Evolutionary conservation across 2,797 vertebrate species (phyloP).

Genomic region (Coranthus polyacanthus): DNA sequence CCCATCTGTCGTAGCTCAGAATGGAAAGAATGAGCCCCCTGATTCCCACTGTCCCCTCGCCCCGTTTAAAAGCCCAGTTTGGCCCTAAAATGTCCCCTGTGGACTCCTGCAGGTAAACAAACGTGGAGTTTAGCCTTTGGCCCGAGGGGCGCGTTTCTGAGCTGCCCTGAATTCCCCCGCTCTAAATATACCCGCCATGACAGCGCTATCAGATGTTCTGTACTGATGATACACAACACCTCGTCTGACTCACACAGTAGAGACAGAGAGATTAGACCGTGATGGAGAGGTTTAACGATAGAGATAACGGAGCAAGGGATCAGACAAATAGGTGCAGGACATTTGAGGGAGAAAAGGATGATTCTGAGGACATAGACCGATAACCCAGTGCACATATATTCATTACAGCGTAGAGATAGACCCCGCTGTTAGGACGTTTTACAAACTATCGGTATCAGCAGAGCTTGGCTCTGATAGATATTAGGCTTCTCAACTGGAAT

Average conservation of each 20-base stretch:
- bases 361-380: neutral
- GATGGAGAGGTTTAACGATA: slow-evolving; percentile 18
- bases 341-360: neutral
- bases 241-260: slow-evolving; percentile 35
- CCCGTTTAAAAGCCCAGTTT: slow-evolving; percentile 17
- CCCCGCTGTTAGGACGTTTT: no score
- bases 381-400: neutral
- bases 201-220: slow-evolving; percentile 65
- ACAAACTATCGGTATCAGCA: no score
- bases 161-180: slow-evolving; percentile 69
- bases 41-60: slow-evolving; percentile 9
- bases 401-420: no score
- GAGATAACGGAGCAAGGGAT: slow-evolving; percentile 15
- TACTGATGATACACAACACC: slow-evolving; percentile 67
- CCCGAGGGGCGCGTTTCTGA: slow-evolving; percentile 53
- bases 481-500: no score
- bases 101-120: slow-evolving; percentile 79
- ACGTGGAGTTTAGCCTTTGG: slow-evolving; percentile 69
- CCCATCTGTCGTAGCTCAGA: slow-evolving; percentile 45
- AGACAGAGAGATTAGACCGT: neutral
- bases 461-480: no score
- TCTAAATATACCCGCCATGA: slow-evolving; percentile 83
- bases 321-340: neutral
- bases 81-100: slow-evolving; percentile 30
- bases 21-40: slow-evolving; percentile 65